Evolutionary conservation across 2,888 invertebrate genomes (phyloP).

Genomic region (Alviniconcha strummeri): DNA sequence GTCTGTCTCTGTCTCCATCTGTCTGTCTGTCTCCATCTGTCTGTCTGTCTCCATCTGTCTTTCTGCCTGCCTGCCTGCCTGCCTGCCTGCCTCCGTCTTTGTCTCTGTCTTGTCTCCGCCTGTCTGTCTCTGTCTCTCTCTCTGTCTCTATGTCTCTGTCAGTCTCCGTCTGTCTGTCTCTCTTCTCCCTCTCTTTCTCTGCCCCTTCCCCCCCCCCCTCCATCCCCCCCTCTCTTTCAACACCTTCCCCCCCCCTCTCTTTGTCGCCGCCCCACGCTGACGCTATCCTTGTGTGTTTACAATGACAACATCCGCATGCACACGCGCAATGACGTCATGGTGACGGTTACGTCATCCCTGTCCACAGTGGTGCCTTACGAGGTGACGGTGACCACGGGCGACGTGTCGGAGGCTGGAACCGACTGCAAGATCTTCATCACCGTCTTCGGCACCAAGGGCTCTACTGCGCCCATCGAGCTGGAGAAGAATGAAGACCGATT

Average conservation of each 20-base stretch:
- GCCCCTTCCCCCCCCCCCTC: neutral
- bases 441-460: constrained; percentile 68
- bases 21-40: too few relatives aligned
- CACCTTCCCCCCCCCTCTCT: neutral
- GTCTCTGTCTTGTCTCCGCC: neutral
- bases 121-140: too few relatives aligned
- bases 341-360: constrained; percentile 37
- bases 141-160: too few relatives aligned
- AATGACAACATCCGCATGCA: neutral
- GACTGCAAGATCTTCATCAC: constrained; percentile 68
- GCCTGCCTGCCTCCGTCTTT: neutral
- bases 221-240: neutral
- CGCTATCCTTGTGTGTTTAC: neutral
- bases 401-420: constrained; percentile 69
- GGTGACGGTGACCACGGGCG: constrained; percentile 69
- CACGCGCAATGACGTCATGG: neutral
- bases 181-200: neutral
- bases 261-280: too few relatives aligned
- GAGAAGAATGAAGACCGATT: constrained; percentile 70
- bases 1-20: too few relatives aligned
- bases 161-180: too few relatives aligned
- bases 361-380: constrained; percentile 71
- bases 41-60: neutral
- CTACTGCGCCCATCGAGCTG: constrained; percentile 62
- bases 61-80: neutral